phyloP scores from a whole-genome alignment of 1,140 invertebrate genomes.

The Euborellia annulipes region DNA sequence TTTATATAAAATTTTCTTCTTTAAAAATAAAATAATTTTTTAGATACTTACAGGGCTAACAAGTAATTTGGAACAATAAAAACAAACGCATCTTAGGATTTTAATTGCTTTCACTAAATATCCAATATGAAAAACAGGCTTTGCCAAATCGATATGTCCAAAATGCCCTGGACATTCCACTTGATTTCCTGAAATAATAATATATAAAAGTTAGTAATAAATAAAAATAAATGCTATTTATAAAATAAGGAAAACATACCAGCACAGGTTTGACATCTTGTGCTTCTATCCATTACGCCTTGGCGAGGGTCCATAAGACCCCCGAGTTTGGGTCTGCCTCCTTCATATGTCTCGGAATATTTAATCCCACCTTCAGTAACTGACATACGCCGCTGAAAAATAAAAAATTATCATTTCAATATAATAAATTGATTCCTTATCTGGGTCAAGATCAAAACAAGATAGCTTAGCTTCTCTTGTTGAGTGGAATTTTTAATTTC shows the following conservation, averaged over 20 bases:
- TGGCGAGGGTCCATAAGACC: constrained; percentile 99
- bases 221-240: too few relatives aligned
- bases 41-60: constrained; percentile 69
- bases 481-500: too few relatives aligned
- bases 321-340: constrained; percentile 89
- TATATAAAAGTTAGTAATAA: neutral
- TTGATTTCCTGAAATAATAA: constrained; percentile 52
- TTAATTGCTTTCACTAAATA: constrained; percentile 97
- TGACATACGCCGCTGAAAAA: constrained; percentile 81
- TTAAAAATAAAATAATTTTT: constrained; percentile 10
- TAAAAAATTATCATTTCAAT: constrained; percentile 11
- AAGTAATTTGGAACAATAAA: constrained; percentile 91
- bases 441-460: neutral
- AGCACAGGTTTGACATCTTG: constrained; percentile 93
- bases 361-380: constrained; percentile 94
- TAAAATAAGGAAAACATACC: constrained; percentile 36
- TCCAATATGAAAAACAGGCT: constrained; percentile 97
- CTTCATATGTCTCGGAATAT: constrained; percentile 96
- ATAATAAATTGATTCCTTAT: neutral
- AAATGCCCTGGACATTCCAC: constrained; percentile 98
- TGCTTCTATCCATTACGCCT: constrained; percentile 88
- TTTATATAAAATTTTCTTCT: too few relatives aligned
- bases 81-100: constrained; percentile 90
- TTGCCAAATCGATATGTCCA: constrained; percentile 96
- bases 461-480: too few relatives aligned